A percentile compares a stretch with the other conserved stretches of the same genome.
Conservation (phyloP, 2,113 vertebrate species). For the Oophaga pumilio region DNA sequence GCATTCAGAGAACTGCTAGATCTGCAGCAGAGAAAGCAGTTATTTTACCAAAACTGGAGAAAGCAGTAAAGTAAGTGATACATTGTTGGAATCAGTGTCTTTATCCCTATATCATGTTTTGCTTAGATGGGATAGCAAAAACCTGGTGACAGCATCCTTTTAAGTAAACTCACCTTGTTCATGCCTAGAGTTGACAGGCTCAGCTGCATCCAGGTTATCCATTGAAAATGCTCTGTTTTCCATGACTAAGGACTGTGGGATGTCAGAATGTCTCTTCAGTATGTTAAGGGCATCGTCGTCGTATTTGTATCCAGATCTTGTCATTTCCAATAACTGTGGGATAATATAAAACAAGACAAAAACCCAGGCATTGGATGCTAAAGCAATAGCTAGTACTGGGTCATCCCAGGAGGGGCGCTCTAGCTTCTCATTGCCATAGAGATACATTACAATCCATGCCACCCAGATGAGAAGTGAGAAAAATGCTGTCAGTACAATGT, state of each 20-base stretch:
- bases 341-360: constrained; percentile 63
- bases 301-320: constrained; percentile 43
- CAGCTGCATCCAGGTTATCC: constrained; percentile 37
- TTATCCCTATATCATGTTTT: too few relatives aligned
- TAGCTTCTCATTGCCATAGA: constrained; percentile 66
- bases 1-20: too few relatives aligned
- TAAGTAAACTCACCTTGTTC: constrained; percentile 35
- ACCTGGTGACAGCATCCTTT: too few relatives aligned
- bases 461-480: constrained; percentile 77
- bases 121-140: too few relatives aligned
- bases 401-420: constrained; percentile 75
- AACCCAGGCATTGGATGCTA: constrained; percentile 80
- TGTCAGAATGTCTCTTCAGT: constrained; percentile 30
- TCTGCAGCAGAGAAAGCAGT: too few relatives aligned
- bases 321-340: constrained; percentile 45
- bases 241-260: constrained; percentile 23
- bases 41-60: too few relatives aligned
- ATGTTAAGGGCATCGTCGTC: constrained; percentile 36
- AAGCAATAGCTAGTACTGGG: constrained; percentile 72
- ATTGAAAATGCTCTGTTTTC: constrained; percentile 54
- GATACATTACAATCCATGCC: constrained; percentile 79
- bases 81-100: too few relatives aligned
- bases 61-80: too few relatives aligned
- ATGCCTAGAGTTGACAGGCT: not conserved
- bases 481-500: constrained; percentile 66